Evolutionary conservation across 2,113 vertebrate genomes (phyloP).

Genomic region (Cololabis saira): DNA sequence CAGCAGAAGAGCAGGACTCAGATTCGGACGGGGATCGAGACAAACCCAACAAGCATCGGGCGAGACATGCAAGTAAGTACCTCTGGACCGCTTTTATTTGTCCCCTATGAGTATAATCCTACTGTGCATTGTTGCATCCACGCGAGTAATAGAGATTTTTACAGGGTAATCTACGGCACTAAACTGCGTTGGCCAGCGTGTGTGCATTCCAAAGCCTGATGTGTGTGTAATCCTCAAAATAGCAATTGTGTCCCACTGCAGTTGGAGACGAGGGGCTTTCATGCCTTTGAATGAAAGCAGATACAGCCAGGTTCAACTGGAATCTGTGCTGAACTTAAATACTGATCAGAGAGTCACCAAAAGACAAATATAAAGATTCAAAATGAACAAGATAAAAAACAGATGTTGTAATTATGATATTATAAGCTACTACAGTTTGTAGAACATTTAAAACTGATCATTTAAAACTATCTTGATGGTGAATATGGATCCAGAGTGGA

Average conservation of each 20-base stretch:
- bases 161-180: conserved; percentile 17
- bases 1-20: conserved; percentile 82
- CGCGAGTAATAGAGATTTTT: neutral
- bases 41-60: conserved; percentile 93
- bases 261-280: conserved; percentile 23
- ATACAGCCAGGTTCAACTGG: conserved; percentile 31
- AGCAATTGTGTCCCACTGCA: conserved; percentile 34
- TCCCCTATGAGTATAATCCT: neutral
- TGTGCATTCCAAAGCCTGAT: conserved; percentile 52
- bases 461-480: conserved; percentile 26
- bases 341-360: neutral
- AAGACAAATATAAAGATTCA: neutral
- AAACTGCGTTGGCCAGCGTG: conserved; percentile 45
- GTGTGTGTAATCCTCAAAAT: conserved; percentile 61
- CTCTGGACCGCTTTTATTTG: conserved; percentile 20
- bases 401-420: neutral
- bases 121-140: neutral
- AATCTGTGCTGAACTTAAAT: conserved; percentile 23
- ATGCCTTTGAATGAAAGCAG: conserved; percentile 47
- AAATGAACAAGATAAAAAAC: neutral
- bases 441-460: conserved; percentile 7
- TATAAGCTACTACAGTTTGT: neutral
- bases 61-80: conserved; percentile 94
- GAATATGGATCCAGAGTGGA: conserved; percentile 37
- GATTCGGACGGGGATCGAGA: conserved; percentile 84